Conservation (phyloP, 2,113 vertebrate genomes). For the Pterocles burchelli region DNA sequence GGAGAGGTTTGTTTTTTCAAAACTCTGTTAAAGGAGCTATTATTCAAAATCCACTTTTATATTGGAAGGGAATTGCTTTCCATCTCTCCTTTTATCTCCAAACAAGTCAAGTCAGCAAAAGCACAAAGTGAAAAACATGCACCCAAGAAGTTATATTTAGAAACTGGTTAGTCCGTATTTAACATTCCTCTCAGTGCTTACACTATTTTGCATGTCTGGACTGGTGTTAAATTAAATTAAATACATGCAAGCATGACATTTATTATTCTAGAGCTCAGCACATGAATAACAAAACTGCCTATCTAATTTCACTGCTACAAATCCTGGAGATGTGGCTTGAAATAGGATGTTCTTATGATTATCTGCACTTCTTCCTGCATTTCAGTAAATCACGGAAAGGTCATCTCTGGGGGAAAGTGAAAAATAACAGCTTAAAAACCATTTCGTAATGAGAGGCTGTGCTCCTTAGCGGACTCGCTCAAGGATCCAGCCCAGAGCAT, state of each 20-base stretch:
- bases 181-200: conserved; percentile 67
- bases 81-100: conserved; percentile 46
- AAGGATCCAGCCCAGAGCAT: background rate
- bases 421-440: conserved; percentile 15
- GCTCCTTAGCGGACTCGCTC: background rate
- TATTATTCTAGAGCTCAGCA: conserved; percentile 52
- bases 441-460: background rate
- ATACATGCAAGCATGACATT: conserved; percentile 60
- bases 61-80: background rate
- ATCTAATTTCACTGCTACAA: conserved; percentile 25
- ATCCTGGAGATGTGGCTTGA: conserved; percentile 5
- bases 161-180: conserved; percentile 56
- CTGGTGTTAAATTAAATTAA: conserved; percentile 69
- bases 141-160: conserved; percentile 66
- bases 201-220: conserved; percentile 68
- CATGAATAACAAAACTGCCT: conserved; percentile 42
- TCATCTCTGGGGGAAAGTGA: background rate
- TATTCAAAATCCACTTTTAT: conserved; percentile 19
- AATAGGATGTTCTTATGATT: conserved; percentile 18
- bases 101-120: conserved; percentile 69
- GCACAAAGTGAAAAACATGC: conserved; percentile 39
- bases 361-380: conserved; percentile 8
- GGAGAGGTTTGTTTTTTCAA: conserved; percentile 16
- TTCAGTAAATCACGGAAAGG: conserved; percentile 37
- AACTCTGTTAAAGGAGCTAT: conserved; percentile 21